phyloP scores from a whole-genome alignment of 1,140 invertebrate genomes.

The Notospermus geniculatus region DNA sequence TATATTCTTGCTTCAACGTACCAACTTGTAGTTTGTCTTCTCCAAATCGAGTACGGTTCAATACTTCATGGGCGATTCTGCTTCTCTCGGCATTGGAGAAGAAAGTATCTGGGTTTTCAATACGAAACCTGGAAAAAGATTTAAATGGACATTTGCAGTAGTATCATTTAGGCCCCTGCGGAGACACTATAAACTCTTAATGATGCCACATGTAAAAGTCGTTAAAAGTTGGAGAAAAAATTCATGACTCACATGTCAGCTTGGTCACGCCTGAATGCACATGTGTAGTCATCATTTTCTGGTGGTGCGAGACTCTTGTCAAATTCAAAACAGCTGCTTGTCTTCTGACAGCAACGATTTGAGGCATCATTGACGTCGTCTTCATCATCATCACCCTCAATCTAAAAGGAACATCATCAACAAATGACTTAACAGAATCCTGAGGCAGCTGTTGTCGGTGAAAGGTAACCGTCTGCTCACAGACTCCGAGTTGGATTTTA shows the following conservation, averaged over 20 bases:
- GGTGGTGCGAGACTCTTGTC: constrained; percentile 36
- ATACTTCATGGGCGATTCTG: constrained; percentile 66
- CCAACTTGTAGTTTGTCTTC: constrained; percentile 9
- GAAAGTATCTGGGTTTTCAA: constrained; percentile 66
- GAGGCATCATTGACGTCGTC: constrained; percentile 21
- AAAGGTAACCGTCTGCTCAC: not conserved
- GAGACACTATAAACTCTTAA: too few species aligned
- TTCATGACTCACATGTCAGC: constrained; percentile 80
- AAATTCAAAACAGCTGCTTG: constrained; percentile 43
- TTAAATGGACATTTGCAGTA: too few species aligned
- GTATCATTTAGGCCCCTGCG: too few species aligned
- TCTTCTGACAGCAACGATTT: constrained; percentile 16
- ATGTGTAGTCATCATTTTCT: constrained; percentile 62
- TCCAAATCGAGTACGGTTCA: constrained; percentile 37
- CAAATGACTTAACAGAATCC: not conserved
- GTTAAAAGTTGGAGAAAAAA: constrained; percentile 2
- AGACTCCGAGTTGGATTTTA: too few species aligned
- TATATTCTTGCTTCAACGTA: too few species aligned
- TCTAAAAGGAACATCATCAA: constrained; percentile 17
- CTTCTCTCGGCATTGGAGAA: constrained; percentile 82
- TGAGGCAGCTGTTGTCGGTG: not conserved
- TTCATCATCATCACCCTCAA: constrained; percentile 42
- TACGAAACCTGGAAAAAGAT: constrained; percentile 37
- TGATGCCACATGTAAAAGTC: too few species aligned
- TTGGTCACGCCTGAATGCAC: constrained; percentile 72